Conservation (phyloP, 2,888 invertebrate genomes). For the Callyntrura sp. region DNA sequence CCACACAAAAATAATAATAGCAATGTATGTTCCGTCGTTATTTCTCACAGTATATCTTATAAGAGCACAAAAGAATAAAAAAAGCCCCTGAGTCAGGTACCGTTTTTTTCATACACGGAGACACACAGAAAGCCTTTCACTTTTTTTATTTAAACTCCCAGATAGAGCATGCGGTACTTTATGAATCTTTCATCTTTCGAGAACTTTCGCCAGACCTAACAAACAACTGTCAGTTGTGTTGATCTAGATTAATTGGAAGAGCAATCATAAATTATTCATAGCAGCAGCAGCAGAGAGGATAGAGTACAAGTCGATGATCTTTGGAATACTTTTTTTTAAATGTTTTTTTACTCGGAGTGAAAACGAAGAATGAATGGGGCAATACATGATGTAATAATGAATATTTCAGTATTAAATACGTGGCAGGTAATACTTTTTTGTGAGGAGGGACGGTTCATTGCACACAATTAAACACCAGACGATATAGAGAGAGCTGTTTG, state of each 20-base stretch:
- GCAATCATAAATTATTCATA: conserved; percentile 75
- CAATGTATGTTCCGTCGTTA: too few species aligned
- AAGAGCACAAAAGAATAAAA: too few species aligned
- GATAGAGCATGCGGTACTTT: background rate
- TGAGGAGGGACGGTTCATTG: too few species aligned
- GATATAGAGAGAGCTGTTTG: too few species aligned
- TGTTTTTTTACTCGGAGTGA: background rate
- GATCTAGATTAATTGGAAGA: conserved; percentile 78
- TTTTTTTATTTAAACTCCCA: background rate
- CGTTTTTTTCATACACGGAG: too few species aligned
- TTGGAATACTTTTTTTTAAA: background rate
- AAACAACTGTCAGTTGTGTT: conserved; percentile 68
- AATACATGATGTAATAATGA: too few species aligned
- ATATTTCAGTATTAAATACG: too few species aligned
- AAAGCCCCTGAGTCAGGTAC: too few species aligned
- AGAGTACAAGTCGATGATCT: background rate
- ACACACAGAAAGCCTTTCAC: background rate
- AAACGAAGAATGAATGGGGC: background rate
- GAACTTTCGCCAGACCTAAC: background rate
- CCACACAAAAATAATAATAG: too few species aligned
- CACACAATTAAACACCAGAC: too few species aligned
- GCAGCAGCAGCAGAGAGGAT: background rate
- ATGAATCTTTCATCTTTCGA: conserved; percentile 5
- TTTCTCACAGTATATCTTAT: too few species aligned
- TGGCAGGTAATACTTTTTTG: too few species aligned